Percentiles rank a stretch among this genome's conserved stretches.
phyloP scores from a whole-genome alignment of 1,140 invertebrate species.

The Liolophura sinensis region DNA sequence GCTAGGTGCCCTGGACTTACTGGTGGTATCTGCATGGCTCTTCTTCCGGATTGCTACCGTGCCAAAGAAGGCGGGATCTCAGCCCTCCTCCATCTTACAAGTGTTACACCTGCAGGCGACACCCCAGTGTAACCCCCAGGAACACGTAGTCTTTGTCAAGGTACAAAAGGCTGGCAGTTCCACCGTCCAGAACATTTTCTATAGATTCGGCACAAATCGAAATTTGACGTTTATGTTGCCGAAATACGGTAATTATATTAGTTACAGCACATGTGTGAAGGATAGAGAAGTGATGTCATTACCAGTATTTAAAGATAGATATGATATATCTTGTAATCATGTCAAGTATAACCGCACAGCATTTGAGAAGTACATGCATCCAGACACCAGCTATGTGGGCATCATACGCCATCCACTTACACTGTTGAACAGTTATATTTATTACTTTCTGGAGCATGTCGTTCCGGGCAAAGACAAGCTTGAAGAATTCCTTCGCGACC shows the following conservation, averaged over 20 bases:
- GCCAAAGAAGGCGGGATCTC: too few species aligned
- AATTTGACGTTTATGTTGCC: constrained; percentile 61
- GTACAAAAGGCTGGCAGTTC: constrained; percentile 62
- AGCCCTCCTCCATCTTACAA: too few species aligned
- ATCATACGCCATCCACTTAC: constrained; percentile 31
- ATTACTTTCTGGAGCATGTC: constrained; percentile 20
- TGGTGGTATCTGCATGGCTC: too few species aligned
- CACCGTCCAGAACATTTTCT: constrained; percentile 61
- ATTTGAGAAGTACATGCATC: constrained; percentile 21
- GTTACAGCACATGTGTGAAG: constrained; percentile 9
- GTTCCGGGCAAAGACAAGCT: constrained; percentile 14
- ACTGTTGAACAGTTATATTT: constrained; percentile 25
- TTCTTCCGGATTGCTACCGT: too few species aligned
- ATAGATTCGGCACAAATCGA: constrained; percentile 59
- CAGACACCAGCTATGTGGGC: constrained; percentile 26
- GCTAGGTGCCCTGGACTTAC: too few species aligned
- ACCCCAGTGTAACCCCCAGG: too few species aligned
- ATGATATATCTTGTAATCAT: constrained; percentile 36
- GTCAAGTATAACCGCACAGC: constrained; percentile 22
- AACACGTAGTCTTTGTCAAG: constrained; percentile 19
- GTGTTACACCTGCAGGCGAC: too few species aligned
- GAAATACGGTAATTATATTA: constrained; percentile 20
- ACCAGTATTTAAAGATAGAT: constrained; percentile 13
- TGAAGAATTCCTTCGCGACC: constrained; percentile 11
- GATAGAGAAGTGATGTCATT: constrained; percentile 13